These are phyloP conservation scores for Tuta absoluta DNA, from an alignment of 2,888 invertebrate genomes.

Conservation along the genomic window DNA sequence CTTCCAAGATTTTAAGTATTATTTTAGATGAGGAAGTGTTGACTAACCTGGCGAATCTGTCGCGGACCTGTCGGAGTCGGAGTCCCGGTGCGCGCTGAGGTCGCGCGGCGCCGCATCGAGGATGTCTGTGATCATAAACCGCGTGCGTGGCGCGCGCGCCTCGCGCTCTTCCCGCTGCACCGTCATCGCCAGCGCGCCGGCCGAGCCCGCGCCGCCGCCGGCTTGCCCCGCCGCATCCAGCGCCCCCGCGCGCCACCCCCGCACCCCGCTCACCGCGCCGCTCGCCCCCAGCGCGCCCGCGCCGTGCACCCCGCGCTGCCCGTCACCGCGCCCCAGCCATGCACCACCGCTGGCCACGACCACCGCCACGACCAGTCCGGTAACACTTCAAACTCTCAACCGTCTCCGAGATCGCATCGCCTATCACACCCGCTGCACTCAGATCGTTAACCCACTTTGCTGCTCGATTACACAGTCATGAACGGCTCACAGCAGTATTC, in stretches of 20 bases:
- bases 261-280: slow-evolving; percentile 54
- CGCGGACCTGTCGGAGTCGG: slow-evolving; percentile 80
- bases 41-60: slow-evolving; percentile 78
- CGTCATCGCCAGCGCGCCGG: slow-evolving; percentile 81
- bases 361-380: slow-evolving; percentile 29
- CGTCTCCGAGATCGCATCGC: slow-evolving; percentile 40
- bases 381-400: slow-evolving; percentile 30
- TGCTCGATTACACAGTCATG: slow-evolving; percentile 26
- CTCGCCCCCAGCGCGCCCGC: slow-evolving; percentile 61
- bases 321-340: slow-evolving; percentile 57
- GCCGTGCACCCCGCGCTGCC: slow-evolving; percentile 48
- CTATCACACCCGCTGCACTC: slow-evolving; percentile 30
- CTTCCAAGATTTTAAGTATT: no score
- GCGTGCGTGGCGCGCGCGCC: slow-evolving; percentile 86
- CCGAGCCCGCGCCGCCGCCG: slow-evolving; percentile 66
- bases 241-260: slow-evolving; percentile 59
- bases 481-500: slow-evolving; percentile 1
- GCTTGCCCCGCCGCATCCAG: slow-evolving; percentile 54
- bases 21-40: no score
- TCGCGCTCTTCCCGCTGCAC: slow-evolving; percentile 86
- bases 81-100: slow-evolving; percentile 80
- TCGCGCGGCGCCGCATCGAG: slow-evolving; percentile 82
- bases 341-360: slow-evolving; percentile 50
- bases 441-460: slow-evolving; percentile 29
- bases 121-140: slow-evolving; percentile 96